Base-by-base conservation (phyloP, 1,140 invertebrate genomes). In the Diabrotica undecimpunctata region DNA sequence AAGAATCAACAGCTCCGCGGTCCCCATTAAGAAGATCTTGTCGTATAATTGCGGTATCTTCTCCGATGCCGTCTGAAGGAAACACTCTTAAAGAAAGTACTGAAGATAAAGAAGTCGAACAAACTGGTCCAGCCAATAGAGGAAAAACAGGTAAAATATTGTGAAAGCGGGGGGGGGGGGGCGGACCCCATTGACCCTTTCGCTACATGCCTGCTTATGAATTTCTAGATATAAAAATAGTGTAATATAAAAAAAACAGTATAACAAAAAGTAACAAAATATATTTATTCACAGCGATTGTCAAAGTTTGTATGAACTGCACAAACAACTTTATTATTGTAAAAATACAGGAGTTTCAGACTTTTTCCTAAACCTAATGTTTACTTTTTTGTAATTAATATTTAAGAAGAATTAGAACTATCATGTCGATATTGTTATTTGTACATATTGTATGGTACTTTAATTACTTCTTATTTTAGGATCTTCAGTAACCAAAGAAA, bases 11-110 rank as follows among this genome's bases (percentile, higher is more conserved):
- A 36, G 25, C 6, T 8, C 14, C 50, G 35, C 52, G 37, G 10
- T 53, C 60, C 2, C 60, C 60, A 7, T 35, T 62, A 25, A 62
- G 60, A 62, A 52, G 60, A 10, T 62, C 60, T 36, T 51, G 60
- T 54, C 60, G 60, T 51, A 62, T 54, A 11, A 38, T 54, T 53
- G 50, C 60, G n/a, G 60, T 62, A 36, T n/a, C 11, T 14, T 53
- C 60, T 54, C 60, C 60, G 5, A 25, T n/a, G n/a, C 50, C 51
- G 9, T 39, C 51, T 0, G 52, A 53, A 54, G 5, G 7, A 9
- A 60, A 60, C 14, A 12, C 8, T 5, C 9, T 54, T 35, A 62
- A 53, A 53, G 52, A 25, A 38, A 8, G 12, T 35, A 36, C 14
- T 5, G 10, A 10, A 7, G 60, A 62, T 11, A 62, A 62, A 13